These are phyloP conservation scores for Pipistrellus kuhlii DNA, from an alignment of 2,797 vertebrate species.

Conservation along the genomic window DNA sequence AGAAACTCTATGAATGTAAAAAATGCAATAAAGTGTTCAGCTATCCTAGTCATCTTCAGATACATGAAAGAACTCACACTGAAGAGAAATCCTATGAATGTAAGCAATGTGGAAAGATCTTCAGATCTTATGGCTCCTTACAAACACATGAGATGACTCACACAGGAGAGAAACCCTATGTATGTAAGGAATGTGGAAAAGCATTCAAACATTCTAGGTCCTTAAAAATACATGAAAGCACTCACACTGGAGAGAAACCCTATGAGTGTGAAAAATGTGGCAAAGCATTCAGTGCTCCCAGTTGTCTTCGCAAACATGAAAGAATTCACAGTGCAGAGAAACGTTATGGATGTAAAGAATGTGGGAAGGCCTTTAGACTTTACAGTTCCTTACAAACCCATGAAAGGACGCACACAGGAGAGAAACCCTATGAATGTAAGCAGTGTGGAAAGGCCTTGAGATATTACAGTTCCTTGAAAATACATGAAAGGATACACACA, in stretches of 20 bases:
- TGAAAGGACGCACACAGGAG: not conserved
- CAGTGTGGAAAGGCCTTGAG: not conserved
- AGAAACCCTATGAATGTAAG: not conserved
- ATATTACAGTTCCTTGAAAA: not conserved
- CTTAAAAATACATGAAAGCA: constrained; percentile 9
- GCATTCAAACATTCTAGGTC: not conserved
- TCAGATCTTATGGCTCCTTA: constrained; percentile 30
- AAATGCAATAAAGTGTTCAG: constrained; percentile 63
- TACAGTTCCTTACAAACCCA: not conserved
- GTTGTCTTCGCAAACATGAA: constrained; percentile 6
- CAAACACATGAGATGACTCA: constrained; percentile 55
- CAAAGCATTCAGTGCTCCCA: constrained; percentile 12
- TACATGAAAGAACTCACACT: constrained; percentile 61
- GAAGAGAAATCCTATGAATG: constrained; percentile 63
- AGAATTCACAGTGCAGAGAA: not conserved
- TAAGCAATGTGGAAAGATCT: constrained; percentile 64
- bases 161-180: constrained; percentile 39
- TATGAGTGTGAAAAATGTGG: constrained; percentile 14
- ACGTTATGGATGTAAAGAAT: constrained; percentile 11
- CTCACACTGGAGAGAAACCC: constrained; percentile 1
- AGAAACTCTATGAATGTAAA: constrained; percentile 31
- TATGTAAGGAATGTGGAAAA: constrained; percentile 10
- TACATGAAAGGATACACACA: not conserved
- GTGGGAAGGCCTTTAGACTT: not conserved
- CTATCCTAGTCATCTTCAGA: not conserved